Conservation (phyloP, 2,888 invertebrate genomes). For the Chelonus formosanus region DNA sequence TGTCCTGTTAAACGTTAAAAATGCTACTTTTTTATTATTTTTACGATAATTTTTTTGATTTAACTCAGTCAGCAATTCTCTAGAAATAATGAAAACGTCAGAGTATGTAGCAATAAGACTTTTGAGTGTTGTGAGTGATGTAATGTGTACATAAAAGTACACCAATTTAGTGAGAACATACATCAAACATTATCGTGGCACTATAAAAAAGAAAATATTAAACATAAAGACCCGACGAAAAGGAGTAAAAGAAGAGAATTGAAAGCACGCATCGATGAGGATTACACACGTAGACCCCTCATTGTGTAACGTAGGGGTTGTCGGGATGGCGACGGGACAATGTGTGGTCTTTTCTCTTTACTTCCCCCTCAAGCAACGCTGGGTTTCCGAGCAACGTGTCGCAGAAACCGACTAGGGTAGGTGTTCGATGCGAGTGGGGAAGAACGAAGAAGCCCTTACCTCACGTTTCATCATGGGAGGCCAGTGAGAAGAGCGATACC, state of each 20-base stretch:
- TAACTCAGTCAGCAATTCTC: too few relatives aligned
- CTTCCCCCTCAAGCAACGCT: slow-evolving; percentile 18
- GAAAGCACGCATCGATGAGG: slow-evolving; percentile 49
- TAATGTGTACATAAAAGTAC: too few relatives aligned
- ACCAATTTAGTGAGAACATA: too few relatives aligned
- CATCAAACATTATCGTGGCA: too few relatives aligned
- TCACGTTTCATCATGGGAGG: slow-evolving; percentile 48
- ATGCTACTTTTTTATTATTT: too few relatives aligned
- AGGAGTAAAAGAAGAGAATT: slow-evolving; percentile 37
- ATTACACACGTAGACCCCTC: slow-evolving; percentile 44
- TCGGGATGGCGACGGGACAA: slow-evolving; percentile 7
- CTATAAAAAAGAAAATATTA: slow-evolving; percentile 22
- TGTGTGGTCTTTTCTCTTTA: slow-evolving; percentile 31
- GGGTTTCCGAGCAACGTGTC: slow-evolving; percentile 33
- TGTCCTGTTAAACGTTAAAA: too few relatives aligned
- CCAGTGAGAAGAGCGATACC: slow-evolving; percentile 13
- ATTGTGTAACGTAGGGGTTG: slow-evolving; percentile 33
- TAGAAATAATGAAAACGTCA: too few relatives aligned
- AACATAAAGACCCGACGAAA: slow-evolving; percentile 21
- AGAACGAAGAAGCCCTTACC: slow-evolving; percentile 54
- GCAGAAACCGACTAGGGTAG: slow-evolving; percentile 32
- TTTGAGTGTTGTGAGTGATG: too few relatives aligned
- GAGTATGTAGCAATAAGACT: too few relatives aligned
- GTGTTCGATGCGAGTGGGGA: slow-evolving; percentile 34
- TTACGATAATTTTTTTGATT: too few relatives aligned